Conservation (phyloP, 2,113 vertebrate genomes). For the Pelobates fuscus region DNA sequence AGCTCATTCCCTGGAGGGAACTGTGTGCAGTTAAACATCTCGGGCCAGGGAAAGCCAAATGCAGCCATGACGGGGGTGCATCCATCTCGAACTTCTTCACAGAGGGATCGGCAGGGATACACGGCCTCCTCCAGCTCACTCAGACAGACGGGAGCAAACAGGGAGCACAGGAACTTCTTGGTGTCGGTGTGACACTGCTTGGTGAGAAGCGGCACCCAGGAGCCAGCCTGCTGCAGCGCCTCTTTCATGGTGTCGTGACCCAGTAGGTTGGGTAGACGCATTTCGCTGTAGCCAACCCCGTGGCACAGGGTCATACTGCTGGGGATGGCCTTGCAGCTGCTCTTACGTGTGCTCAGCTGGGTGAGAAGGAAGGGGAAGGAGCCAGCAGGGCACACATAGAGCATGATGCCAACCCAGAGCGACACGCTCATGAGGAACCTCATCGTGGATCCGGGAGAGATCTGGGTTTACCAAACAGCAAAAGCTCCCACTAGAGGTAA, state of each 20-base stretch:
- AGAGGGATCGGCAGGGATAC: constrained; percentile 71
- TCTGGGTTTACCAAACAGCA: not conserved
- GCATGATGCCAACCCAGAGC: constrained; percentile 64
- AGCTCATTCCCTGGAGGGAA: constrained; percentile 71
- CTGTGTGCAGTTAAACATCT: constrained; percentile 76
- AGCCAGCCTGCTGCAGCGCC: constrained; percentile 73
- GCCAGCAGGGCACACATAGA: not conserved
- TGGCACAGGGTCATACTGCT: constrained; percentile 72
- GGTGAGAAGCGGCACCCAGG: constrained; percentile 75
- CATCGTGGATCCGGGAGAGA: not conserved
- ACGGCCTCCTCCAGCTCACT: constrained; percentile 49
- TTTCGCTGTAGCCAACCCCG: constrained; percentile 72
- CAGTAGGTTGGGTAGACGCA: constrained; percentile 79
- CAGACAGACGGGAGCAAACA: constrained; percentile 75
- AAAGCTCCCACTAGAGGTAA: not conserved
- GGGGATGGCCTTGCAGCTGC: constrained; percentile 75
- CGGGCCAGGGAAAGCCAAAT: constrained; percentile 79
- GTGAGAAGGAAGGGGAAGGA: constrained; percentile 66
- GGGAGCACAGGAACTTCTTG: constrained; percentile 77
- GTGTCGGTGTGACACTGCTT: constrained; percentile 77
- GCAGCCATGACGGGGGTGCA: constrained; percentile 79
- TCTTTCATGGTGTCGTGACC: constrained; percentile 74
- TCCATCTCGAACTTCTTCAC: constrained; percentile 71
- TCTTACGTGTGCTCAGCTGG: constrained; percentile 76
- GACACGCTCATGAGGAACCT: constrained; percentile 62